phyloP scores from a whole-genome alignment of 2,113 vertebrate genomes.

The Gasterosteus nipponicus region DNA sequence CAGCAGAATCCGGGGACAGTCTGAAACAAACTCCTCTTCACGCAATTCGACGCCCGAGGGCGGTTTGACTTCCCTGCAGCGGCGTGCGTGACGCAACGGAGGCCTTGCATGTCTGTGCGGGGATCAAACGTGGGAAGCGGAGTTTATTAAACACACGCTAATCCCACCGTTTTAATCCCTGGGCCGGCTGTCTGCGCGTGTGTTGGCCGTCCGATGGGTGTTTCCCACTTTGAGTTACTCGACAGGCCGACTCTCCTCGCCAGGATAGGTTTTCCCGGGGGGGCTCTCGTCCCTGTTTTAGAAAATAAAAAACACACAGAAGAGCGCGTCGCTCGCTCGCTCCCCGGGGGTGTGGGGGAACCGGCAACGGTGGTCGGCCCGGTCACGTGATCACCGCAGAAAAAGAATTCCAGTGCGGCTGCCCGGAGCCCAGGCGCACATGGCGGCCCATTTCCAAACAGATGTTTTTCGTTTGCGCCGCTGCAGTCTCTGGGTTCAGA shows the following conservation, averaged over 20 bases:
- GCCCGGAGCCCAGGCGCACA: constrained; percentile 72
- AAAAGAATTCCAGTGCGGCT: constrained; percentile 73
- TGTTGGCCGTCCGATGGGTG: constrained; percentile 34
- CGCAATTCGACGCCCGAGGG: constrained; percentile 17
- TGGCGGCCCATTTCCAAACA: constrained; percentile 71
- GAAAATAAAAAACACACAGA: neutral
- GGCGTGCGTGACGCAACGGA: constrained; percentile 24
- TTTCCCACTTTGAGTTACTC: constrained; percentile 29
- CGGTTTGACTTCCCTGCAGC: constrained; percentile 12
- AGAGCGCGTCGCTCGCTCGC: constrained; percentile 33
- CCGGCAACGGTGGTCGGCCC: constrained; percentile 46
- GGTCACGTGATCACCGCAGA: constrained; percentile 74
- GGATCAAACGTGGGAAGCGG: constrained; percentile 29
- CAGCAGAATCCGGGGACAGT: constrained; percentile 27
- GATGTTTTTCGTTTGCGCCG: constrained; percentile 83
- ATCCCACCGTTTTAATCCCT: constrained; percentile 20
- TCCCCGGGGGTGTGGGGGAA: constrained; percentile 3
- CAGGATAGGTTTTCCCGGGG: constrained; percentile 1
- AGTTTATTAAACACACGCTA: constrained; percentile 41
- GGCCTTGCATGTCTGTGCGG: constrained; percentile 4
- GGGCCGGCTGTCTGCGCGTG: constrained; percentile 19
- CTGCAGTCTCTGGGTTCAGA: constrained; percentile 63
- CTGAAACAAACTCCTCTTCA: constrained; percentile 42
- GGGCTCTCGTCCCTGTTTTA: constrained; percentile 51
- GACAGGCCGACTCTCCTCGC: constrained; percentile 7